Evolutionary conservation across 2,797 vertebrate species (phyloP).

Genomic region (Tokudaia tokunoshimensis): DNA sequence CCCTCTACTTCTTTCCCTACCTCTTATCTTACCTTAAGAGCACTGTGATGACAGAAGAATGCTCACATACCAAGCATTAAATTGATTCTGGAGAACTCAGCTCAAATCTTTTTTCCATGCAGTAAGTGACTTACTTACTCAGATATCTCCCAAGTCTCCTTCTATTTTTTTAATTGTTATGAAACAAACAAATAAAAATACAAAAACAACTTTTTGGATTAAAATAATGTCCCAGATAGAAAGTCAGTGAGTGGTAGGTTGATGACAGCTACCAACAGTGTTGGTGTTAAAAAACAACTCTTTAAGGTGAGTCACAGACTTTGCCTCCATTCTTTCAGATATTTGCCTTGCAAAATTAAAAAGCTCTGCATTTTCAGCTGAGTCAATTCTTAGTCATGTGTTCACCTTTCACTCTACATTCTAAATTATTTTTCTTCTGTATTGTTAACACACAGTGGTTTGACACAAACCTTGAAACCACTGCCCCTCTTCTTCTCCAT

Average conservation of each 20-base stretch:
- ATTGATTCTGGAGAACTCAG: not conserved
- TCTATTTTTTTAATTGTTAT: not conserved
- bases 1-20: not conserved
- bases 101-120: not conserved
- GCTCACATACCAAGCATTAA: not conserved
- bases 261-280: accelerated
- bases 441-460: not conserved
- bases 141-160: not conserved
- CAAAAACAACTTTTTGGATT: not conserved
- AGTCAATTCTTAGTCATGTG: too few relatives aligned
- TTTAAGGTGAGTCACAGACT: not conserved
- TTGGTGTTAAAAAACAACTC: not conserved
- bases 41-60: not conserved
- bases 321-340: not conserved
- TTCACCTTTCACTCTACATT: not conserved
- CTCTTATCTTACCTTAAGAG: not conserved
- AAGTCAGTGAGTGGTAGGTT: not conserved
- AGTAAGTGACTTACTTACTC: not conserved
- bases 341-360: not conserved
- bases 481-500: not conserved
- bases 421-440: not conserved
- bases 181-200: not conserved
- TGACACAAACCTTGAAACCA: not conserved
- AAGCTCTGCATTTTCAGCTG: not conserved
- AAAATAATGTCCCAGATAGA: not conserved